Base-by-base conservation (phyloP, 2,888 invertebrate species). In the Linyphia triangularis region DNA sequence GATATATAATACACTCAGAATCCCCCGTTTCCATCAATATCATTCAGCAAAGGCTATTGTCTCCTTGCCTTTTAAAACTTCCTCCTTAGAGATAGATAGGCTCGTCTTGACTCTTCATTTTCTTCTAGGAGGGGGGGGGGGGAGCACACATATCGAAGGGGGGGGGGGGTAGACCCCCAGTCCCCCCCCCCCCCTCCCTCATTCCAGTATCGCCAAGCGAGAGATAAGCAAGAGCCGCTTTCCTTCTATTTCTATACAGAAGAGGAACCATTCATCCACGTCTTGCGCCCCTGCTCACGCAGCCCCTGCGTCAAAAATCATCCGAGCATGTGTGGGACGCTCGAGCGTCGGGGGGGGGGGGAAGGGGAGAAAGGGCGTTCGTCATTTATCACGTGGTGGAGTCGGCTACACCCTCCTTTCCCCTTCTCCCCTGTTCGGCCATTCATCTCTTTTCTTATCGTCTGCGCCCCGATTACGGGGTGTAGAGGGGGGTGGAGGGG, bases 391-490 rank as follows among this genome's bases (percentile, higher is more conserved):
- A 51, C n/a, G 13, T 51, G 51, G 51, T 37, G 28, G 24, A 43
- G 51, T 13, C 7, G 51, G 51, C 51, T 51, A 51, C n/a, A 43
- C 51, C 51, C 24, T 19, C 63, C n/a, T n/a, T n/a, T n/a, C n/a
- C n/a, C n/a, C 70, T 79, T 43, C 73, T 73, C 19, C 79, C 85
- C 79, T 86, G 79, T 86, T 86, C 85, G 73, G 67, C 86, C 86
- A 88, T 88, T 88, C 86, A 88, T 88, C 86, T 88, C 86, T 65
- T 61, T 28, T 24, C 81, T 81, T 88, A 81, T 81, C 81, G 75
- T 37, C 43, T 30, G 72, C 73, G 81, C 59, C 84, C 86, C 86
- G 86, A 88, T 88, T 88, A 88, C 86, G 75, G 86, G 22, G 26
- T 57, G 51, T 24, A 70, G 43, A 33, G 51, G 85, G 70, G 59